Conservation (phyloP, 2,888 invertebrate genomes). For the Amphipoea lucens region DNA sequence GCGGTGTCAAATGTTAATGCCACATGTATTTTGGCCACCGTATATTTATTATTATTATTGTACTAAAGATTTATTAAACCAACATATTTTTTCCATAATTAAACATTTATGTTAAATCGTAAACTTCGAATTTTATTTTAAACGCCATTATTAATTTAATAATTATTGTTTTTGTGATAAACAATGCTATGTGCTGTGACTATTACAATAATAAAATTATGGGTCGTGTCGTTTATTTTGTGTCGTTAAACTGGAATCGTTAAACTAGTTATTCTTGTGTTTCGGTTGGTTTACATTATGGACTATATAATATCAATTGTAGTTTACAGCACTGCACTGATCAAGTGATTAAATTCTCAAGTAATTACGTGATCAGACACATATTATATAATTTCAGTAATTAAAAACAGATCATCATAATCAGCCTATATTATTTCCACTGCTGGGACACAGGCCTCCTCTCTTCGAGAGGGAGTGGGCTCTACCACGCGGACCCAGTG, state of each 20-base stretch:
- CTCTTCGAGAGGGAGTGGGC: no score
- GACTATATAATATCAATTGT: background rate
- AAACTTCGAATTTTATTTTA: slow-evolving; percentile 61
- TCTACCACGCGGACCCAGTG: no score
- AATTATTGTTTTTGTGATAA: slow-evolving; percentile 63
- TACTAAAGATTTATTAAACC: slow-evolving; percentile 71
- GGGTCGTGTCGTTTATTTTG: slow-evolving; percentile 33
- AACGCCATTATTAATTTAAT: slow-evolving; percentile 64
- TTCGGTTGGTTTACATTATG: slow-evolving; percentile 11
- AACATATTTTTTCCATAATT: slow-evolving; percentile 65
- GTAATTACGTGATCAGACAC: background rate
- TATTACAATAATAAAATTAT: slow-evolving; percentile 49
- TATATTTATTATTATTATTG: slow-evolving; percentile 78
- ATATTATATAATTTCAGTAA: background rate
- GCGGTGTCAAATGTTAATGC: slow-evolving; percentile 76
- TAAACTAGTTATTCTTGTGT: slow-evolving; percentile 28
- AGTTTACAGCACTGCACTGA: no score
- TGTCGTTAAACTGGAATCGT: slow-evolving; percentile 39
- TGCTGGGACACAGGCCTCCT: no score
- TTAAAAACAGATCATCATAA: background rate
- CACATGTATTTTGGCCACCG: slow-evolving; percentile 74
- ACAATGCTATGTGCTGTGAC: slow-evolving; percentile 47
- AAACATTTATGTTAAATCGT: slow-evolving; percentile 64
- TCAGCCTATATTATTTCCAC: no score
- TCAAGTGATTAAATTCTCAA: background rate